Evolutionary conservation across 2,113 vertebrate species (phyloP).

Genomic region (Cyprinodon variegatus): DNA sequence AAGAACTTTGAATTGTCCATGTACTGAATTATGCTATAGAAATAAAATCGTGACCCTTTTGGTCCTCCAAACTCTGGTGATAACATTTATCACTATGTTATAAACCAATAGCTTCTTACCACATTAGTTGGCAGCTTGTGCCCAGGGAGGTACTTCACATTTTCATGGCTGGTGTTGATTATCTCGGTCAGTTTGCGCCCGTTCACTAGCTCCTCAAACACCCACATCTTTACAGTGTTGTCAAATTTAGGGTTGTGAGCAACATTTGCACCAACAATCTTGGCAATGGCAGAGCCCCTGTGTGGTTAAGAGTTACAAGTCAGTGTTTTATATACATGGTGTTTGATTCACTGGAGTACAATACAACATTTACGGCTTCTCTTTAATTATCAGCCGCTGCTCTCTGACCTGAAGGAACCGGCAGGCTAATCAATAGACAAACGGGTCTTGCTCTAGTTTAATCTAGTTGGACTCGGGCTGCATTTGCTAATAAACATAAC

Average conservation of each 20-base stretch:
- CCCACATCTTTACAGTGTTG: conserved; percentile 91
- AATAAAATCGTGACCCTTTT: neutral
- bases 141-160: conserved; percentile 94
- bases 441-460: neutral
- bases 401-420: neutral
- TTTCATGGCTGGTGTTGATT: conserved; percentile 94
- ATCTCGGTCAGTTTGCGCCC: conserved; percentile 91
- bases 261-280: conserved; percentile 89
- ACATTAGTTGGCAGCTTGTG: conserved; percentile 92
- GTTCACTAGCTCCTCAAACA: conserved; percentile 90
- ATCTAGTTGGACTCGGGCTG: neutral
- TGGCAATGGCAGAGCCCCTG: conserved; percentile 97
- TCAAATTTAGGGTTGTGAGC: conserved; percentile 84
- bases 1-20: no score
- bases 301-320: conserved; percentile 4
- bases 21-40: no score
- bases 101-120: conserved; percentile 77
- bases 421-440: neutral
- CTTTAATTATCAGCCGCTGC: neutral
- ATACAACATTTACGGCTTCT: neutral
- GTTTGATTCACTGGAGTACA: neutral
- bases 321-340: neutral
- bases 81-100: neutral
- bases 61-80: neutral
- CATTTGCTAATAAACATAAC: neutral